Conservation (phyloP, 2,113 vertebrate species). For the Peromyscus leucopus region DNA sequence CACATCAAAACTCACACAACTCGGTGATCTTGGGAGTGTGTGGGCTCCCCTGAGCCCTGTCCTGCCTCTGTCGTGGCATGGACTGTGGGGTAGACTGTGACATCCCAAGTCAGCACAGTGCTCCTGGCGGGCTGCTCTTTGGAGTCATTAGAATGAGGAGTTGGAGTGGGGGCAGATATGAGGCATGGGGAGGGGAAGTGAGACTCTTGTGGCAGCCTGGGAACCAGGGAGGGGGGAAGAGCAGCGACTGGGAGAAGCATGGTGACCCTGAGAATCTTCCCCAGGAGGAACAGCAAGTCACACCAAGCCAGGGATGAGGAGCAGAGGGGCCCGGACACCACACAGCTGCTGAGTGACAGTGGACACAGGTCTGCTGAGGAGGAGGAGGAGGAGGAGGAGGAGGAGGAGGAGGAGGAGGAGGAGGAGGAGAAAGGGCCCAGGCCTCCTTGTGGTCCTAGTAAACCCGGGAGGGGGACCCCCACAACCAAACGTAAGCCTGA, state of each 20-base stretch:
- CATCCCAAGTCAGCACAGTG: not conserved
- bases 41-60: not conserved
- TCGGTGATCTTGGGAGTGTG: not conserved
- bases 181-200: too few species aligned
- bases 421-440: not conserved
- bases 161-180: not conserved
- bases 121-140: not conserved
- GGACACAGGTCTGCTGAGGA: not conserved
- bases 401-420: not conserved
- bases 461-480: too few species aligned
- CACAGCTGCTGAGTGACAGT: accelerated
- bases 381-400: not conserved
- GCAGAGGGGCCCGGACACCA: not conserved
- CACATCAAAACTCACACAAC: not conserved
- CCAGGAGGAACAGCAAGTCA: not conserved
- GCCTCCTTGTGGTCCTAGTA: not conserved
- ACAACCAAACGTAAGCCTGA: not conserved
- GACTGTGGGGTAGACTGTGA: not conserved
- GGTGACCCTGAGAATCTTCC: not conserved
- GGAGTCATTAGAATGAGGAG: not conserved
- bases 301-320: not conserved
- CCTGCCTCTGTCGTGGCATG: not conserved
- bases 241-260: not conserved
- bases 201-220: not conserved
- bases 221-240: not conserved